These are phyloP conservation scores for Galerucella calmariensis DNA, from an alignment of 2,888 invertebrate genomes.

Conservation along the genomic window DNA sequence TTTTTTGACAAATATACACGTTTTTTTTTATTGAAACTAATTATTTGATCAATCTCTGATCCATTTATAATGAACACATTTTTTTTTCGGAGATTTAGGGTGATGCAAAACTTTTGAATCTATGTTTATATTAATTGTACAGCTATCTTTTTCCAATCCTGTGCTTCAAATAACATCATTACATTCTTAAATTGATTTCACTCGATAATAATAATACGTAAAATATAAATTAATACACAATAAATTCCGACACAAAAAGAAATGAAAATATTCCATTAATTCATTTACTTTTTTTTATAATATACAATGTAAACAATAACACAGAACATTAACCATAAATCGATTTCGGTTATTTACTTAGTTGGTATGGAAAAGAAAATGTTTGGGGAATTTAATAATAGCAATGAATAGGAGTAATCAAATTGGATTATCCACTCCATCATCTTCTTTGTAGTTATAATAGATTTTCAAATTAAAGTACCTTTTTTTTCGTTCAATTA, in stretches of 20 bases:
- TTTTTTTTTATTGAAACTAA: too few species aligned
- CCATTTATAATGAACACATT: too few species aligned
- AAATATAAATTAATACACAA: background rate
- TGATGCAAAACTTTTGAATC: too few species aligned
- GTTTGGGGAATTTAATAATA: conserved; percentile 7
- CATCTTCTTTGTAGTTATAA: background rate
- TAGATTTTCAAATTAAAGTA: conserved; percentile 14
- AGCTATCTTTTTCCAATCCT: too few species aligned
- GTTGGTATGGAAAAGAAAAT: conserved; percentile 11
- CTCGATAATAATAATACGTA: background rate
- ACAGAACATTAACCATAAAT: conserved; percentile 17
- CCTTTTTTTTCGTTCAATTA: too few species aligned
- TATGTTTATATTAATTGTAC: too few species aligned
- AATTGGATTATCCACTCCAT: conserved; percentile 1
- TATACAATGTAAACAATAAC: conserved; percentile 16
- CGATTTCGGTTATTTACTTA: conserved; percentile 13
- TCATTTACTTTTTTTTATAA: background rate
- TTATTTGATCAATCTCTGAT: too few species aligned
- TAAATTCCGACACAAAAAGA: background rate
- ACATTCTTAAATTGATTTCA: too few species aligned
- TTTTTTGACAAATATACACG: too few species aligned
- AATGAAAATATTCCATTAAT: conserved; percentile 8
- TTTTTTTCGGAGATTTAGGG: too few species aligned
- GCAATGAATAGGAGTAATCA: conserved; percentile 17
- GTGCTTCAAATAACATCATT: too few species aligned